Base-by-base conservation (phyloP, 2,888 invertebrate genomes). In the Limenitis camilla region DNA sequence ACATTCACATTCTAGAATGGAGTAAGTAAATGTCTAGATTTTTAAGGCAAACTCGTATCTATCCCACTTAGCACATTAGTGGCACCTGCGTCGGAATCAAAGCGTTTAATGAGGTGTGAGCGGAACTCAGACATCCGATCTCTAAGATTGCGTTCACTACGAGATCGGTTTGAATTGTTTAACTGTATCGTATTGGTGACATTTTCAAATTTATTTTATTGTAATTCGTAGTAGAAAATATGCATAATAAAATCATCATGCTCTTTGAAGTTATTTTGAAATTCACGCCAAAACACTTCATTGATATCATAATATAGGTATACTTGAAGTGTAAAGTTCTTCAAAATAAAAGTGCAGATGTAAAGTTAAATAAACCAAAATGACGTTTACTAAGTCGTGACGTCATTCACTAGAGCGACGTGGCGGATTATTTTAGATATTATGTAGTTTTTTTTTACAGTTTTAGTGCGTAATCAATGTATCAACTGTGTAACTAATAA, bases 31-130 rank as follows among this genome's bases (percentile, higher is more conserved):
- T 10, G 43, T 32, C 39, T 39, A 44, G 50, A 55, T 52, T 52
- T 49, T 52, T 52, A 60, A 62, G 62, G 62, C 44, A 57, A 63
- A 54, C 53, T 44, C 48, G 53, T 66, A 70, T 70, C 66, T 66
- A 69, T 38, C 47, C 47, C 53, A 56, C 50, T 56, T 50, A 62
- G 63, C 52, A 58, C 66, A 74, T 78, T 77, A 76, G 67, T 63
- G 61, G 61, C 74, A 76, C 74, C 73, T 75, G 72, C 63, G 64
- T 53, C 55, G 58, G 73, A 78, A 76, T 76, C 76, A 78, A 77
- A 76, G 78, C 69, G 64, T 50, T 78, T 79, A 81, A 80, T 80
- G 80, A 79, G 74, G 72, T 74, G 78, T 71, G 64, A 62, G 59
- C 62, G 68, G 64, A 69, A 66, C 65, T 59, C 67, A 75, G 72